phyloP scores from a whole-genome alignment of 2,113 vertebrate genomes.

The Pao palembangensis region DNA sequence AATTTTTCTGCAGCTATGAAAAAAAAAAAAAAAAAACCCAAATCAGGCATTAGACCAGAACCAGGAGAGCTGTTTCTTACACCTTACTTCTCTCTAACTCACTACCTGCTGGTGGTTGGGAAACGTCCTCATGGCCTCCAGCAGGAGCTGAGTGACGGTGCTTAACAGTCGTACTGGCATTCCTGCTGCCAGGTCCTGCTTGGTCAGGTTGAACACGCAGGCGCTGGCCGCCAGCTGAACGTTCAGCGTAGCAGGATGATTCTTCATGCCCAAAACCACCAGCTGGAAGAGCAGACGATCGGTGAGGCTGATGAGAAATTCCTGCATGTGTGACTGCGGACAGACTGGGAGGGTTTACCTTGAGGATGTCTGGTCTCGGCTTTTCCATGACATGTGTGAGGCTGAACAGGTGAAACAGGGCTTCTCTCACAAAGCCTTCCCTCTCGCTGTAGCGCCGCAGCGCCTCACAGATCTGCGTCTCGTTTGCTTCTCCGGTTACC shows the following conservation, averaged over 20 bases:
- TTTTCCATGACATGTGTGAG: conserved; percentile 96
- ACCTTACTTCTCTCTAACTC: background rate
- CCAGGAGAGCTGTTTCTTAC: background rate
- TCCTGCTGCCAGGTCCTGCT: conserved; percentile 92
- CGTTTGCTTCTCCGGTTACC: conserved; percentile 97
- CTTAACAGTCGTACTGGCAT: conserved; percentile 93
- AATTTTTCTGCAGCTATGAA: conserved; percentile 94
- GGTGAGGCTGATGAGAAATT: background rate
- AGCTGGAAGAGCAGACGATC: conserved; percentile 72
- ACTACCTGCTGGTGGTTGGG: conserved; percentile 92
- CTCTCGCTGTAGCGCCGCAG: conserved; percentile 92
- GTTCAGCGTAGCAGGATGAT: conserved; percentile 91
- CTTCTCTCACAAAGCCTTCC: conserved; percentile 95
- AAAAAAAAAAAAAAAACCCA: conserved; percentile 33
- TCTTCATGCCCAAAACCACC: conserved; percentile 96
- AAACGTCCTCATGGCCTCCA: conserved; percentile 98
- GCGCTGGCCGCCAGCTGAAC: conserved; percentile 97
- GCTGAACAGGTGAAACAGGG: conserved; percentile 96
- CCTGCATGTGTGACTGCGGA: background rate
- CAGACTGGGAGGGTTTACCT: conserved; percentile 72
- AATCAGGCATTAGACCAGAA: conserved; percentile 8
- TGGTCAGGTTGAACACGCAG: conserved; percentile 97
- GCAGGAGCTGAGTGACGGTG: conserved; percentile 87
- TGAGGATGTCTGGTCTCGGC: conserved; percentile 93
- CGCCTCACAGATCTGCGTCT: conserved; percentile 95